Evolutionary conservation across 2,888 invertebrate species (phyloP), one percentile per base, ranked within the genome.

Genomic region (Caprella mutica): DNA sequence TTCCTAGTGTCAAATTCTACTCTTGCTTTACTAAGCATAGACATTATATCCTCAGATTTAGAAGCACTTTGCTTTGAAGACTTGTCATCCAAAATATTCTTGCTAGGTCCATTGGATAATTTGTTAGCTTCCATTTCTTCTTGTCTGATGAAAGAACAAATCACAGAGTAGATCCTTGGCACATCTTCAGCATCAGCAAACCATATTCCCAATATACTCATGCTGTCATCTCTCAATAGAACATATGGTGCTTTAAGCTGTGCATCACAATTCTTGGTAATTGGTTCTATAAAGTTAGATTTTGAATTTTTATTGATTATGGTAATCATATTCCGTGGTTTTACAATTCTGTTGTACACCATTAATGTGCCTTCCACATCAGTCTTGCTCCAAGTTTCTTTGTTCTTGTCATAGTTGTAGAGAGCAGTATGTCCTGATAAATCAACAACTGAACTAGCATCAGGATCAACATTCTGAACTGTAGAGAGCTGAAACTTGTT

Each of bases 181-280:
- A 64, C 64, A 27, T 64, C 60, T 23, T 56, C 60, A 19, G 55
- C 59, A 19, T 62, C 62, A 30, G 63, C 60, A 51, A 65, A 65
- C 65, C 65, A 65, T 29, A 65, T 59, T 6, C 65, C 65, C 51
- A 56, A 65, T 14, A 65, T 65, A 17, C 44, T 48, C 70, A 71
- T 68, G 68, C 70, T 69, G 17, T 68, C 69, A 66, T 73, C 75
- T 61, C 72, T 82, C 73, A 92, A 94, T 42, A 94, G 76, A 55
- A 94, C 77, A 73, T 93, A 94, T 4, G 94, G 94, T 67, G 88
- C 85, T 75, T 92, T 89, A 69, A 88, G 80, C 72, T 93, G 92
- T 69, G 92, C 80, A 75, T 94, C 93, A 68, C 93, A 80, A 67
- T 86, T 86, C 71, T 84, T 83, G 48, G 87, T 88, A 66, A 94